These are phyloP conservation scores for Coenonympha arcania DNA, from an alignment of 2,888 invertebrate species.

Conservation along the genomic window DNA sequence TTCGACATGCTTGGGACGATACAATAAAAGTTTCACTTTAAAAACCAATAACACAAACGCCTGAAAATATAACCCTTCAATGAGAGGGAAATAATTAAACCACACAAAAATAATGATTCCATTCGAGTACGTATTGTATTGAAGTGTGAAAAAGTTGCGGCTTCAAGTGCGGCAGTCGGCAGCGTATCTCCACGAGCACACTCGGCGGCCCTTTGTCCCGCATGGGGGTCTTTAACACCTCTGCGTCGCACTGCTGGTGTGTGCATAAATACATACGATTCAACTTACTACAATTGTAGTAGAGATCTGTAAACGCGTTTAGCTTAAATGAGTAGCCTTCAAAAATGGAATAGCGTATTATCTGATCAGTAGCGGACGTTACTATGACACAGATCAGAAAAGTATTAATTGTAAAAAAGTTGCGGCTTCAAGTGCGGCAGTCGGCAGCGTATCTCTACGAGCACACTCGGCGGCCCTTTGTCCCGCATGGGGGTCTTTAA, in stretches of 20 bases:
- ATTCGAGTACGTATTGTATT: slow-evolving; percentile 7
- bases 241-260: slow-evolving; percentile 7
- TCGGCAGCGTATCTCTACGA: slow-evolving; percentile 10
- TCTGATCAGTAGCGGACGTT: no score
- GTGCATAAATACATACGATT: slow-evolving; percentile 1
- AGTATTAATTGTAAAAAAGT: slow-evolving; percentile 26
- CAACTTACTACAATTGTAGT: not conserved
- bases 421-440: slow-evolving; percentile 19
- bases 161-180: slow-evolving; percentile 17
- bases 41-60: no score
- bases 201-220: slow-evolving; percentile 24
- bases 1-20: no score
- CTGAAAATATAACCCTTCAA: no score
- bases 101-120: slow-evolving; percentile 7
- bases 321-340: no score
- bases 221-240: slow-evolving; percentile 25
- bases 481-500: slow-evolving; percentile 23
- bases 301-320: no score
- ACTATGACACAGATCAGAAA: no score
- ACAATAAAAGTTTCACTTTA: no score
- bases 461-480: slow-evolving; percentile 24
- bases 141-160: slow-evolving; percentile 24
- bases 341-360: no score
- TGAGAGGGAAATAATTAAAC: not conserved
- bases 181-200: slow-evolving; percentile 15